Evolutionary conservation across 2,797 vertebrate genomes (phyloP).

Genomic region (Cirrhinus mrigala): DNA sequence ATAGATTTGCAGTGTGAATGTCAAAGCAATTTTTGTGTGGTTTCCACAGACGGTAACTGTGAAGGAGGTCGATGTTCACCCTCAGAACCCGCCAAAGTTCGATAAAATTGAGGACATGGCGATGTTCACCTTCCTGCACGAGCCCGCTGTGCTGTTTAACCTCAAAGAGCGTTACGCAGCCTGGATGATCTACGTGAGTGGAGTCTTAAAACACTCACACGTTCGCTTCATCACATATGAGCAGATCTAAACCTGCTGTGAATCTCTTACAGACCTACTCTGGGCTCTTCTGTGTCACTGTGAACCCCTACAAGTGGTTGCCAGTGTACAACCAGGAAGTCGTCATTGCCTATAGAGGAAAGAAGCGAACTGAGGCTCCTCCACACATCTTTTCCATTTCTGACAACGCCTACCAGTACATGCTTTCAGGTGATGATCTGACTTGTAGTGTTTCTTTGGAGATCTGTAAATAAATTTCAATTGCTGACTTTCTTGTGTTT

Average conservation of each 20-base stretch:
- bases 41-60: slow-evolving; percentile 48
- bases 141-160: slow-evolving; percentile 82
- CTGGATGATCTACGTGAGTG: slow-evolving; percentile 83
- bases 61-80: slow-evolving; percentile 20
- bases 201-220: neutral
- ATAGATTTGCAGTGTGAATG: neutral
- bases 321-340: slow-evolving; percentile 69
- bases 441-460: neutral
- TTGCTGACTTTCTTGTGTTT: neutral
- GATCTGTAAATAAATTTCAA: neutral
- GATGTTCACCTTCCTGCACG: slow-evolving; percentile 69
- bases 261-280: slow-evolving; percentile 75
- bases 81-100: slow-evolving; percentile 6
- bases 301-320: slow-evolving; percentile 81
- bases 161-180: slow-evolving; percentile 85
- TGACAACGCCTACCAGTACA: slow-evolving; percentile 82
- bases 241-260: neutral
- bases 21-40: neutral
- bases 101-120: no score
- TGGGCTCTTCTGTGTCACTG: slow-evolving; percentile 80
- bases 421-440: slow-evolving; percentile 73
- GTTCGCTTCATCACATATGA: neutral
- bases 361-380: slow-evolving; percentile 78
- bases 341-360: slow-evolving; percentile 77
- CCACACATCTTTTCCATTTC: slow-evolving; percentile 84